Evolutionary conservation across 2,797 vertebrate species (phyloP), one percentile per base, ranked within the genome.

Genomic region (Argya squamiceps): DNA sequence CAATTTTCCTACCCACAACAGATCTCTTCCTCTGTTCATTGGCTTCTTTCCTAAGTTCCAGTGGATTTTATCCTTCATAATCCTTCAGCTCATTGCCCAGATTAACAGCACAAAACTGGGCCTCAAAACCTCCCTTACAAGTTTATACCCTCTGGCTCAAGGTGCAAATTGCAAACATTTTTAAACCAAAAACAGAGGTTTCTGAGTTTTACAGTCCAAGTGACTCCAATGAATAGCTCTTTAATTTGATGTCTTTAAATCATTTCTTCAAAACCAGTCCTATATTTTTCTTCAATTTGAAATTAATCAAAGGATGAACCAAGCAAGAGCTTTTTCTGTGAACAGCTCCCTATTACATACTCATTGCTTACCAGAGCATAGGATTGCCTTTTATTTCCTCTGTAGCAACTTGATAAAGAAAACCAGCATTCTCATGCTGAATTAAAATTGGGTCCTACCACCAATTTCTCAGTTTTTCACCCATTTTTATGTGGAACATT

Each of bases 261-360:
- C 0, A 64, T 75, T 89, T 71, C 46, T 91, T 93, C 70, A 81
- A 82, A 82, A 89, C 3, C 41, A 59, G 22, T 15, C 36, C 43
- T 43, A 21, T 43, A 78, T 41, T 82, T 82, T 21, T 78, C 30
- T 76, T 84, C 62, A 71, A 79, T 75, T 76, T 73, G 12, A 89
- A 92, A 92, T 92, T 68, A 84, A 93, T 64, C 74, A 95, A 91
- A 92, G n/a, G 37, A 82, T 69, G 46, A 84, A 53, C 34, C 21
- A 91, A 82, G 74, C 19, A 47, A 78, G 59, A 37, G 23, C 49
- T 84, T 91, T 49, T 62, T 81, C 46, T 86, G 19, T 60, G 60
- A 92, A 53, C 7, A 73, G 39, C 32, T 88, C 77, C 56, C 73
- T 81, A 52, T 39, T 58, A 67, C 5, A 2, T 63, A 73, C 47